Evolutionary conservation across 2,888 invertebrate species (phyloP).

Genomic region (Nymphalis polychloros): DNA sequence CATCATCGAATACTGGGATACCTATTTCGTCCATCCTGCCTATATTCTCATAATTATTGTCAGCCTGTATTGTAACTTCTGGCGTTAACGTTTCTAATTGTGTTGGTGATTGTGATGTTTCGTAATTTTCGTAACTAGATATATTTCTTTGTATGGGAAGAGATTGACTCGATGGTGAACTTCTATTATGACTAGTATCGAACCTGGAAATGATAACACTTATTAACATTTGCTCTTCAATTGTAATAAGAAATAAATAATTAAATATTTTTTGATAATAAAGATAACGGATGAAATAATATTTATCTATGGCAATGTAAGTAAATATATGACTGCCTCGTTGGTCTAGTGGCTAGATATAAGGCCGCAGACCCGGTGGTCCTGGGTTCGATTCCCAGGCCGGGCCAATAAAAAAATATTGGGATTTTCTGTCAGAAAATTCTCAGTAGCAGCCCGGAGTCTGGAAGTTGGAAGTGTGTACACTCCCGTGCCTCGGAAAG

Average conservation of each 20-base stretch:
- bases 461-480: too few relatives aligned
- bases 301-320: not conserved
- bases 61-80: constrained; percentile 55
- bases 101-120: constrained; percentile 54
- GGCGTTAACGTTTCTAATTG: constrained; percentile 61
- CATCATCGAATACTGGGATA: constrained; percentile 69
- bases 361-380: too few relatives aligned
- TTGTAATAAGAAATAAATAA: not conserved
- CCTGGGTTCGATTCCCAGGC: too few relatives aligned
- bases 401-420: too few relatives aligned
- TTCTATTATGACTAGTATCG: constrained; percentile 72
- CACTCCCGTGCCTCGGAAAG: too few relatives aligned
- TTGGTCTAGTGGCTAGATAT: too few relatives aligned
- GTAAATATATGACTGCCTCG: too few relatives aligned
- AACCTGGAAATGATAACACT: constrained; percentile 56
- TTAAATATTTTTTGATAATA: not conserved
- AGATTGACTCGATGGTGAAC: constrained; percentile 58
- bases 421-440: too few relatives aligned
- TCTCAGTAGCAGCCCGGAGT: too few relatives aligned
- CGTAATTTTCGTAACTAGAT: constrained; percentile 82
- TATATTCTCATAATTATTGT: constrained; percentile 63
- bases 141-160: constrained; percentile 67
- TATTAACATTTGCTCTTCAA: not conserved
- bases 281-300: not conserved
- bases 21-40: constrained; percentile 76